Base-by-base conservation (phyloP, 2,888 invertebrate genomes). In the Leucozona laternaria region DNA sequence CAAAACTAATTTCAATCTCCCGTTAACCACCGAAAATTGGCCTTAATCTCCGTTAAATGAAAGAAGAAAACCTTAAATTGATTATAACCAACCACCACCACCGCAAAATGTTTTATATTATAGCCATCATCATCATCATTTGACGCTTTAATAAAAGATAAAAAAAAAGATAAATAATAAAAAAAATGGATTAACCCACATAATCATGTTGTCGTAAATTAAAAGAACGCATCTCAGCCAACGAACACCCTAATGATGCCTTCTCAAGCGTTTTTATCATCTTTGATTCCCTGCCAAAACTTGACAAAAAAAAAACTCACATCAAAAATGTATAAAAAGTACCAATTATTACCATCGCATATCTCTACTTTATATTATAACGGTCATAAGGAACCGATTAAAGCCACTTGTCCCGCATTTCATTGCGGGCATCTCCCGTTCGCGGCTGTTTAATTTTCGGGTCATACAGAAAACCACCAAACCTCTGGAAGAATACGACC, bases 351-450 rank as follows among this genome's bases (percentile, higher is more conserved):
- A n/a, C n/a, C 84, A 60, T 25, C 15, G 43, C 8, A 58, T 71
- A 79, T 84, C 80, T 85, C 72, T 72, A 72, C 80, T 70, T 80
- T 80, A 60, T 60, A 60, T 60, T 60, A 85, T 85, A 85, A 85
- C 80, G 85, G 80, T 80, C 85, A 77, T 85, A 85, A 85, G 85
- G 85, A 85, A 85, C 85, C 80, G 80, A 80, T 85, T 85, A 77
- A 76, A 80, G 72, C 73, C 85, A 85, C 77, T 85, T 85, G 85
- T 85, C 80, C 80, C 66, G 85, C 80, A 77, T 85, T 85, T 85
- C 85, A 80, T 80, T 85, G n/a, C n/a, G 73, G 68, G 60, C 68
- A 45, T 73, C 68, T 73, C 68, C 72, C 72, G 64, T 66, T 72
- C 15, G 78, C 43, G 31, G 55, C 31, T 45, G n/a, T 58, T 28